Evolutionary conservation across 2,113 vertebrate species (phyloP).

Genomic region (Hiodon alosoides): DNA sequence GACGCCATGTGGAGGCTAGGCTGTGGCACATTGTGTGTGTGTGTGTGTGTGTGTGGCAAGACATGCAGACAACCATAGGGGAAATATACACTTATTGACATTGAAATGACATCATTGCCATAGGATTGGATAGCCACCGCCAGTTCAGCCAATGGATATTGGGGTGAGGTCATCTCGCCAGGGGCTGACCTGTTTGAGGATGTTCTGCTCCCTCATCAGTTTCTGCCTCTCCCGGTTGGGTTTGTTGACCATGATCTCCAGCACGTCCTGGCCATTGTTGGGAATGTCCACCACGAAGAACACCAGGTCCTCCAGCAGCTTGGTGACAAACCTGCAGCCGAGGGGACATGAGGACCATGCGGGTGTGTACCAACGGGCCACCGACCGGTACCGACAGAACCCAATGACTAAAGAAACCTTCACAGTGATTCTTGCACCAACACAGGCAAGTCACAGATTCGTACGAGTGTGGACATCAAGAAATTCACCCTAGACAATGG

Average conservation of each 20-base stretch:
- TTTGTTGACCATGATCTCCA: slow-evolving; percentile 95
- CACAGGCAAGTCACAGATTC: too few species aligned
- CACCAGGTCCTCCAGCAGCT: slow-evolving; percentile 90
- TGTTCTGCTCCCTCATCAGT: slow-evolving; percentile 97
- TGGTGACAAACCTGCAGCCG: slow-evolving; percentile 83
- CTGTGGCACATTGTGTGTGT: not conserved
- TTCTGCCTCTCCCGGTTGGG: slow-evolving; percentile 96
- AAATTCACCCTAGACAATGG: too few species aligned
- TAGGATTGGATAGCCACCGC: too few species aligned
- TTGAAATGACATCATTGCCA: not conserved
- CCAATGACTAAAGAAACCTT: too few species aligned
- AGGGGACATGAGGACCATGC: not conserved
- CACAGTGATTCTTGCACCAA: too few species aligned
- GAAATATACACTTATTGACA: too few species aligned
- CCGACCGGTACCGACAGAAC: too few species aligned
- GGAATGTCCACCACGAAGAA: slow-evolving; percentile 97
- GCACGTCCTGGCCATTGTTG: slow-evolving; percentile 92
- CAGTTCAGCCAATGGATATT: too few species aligned
- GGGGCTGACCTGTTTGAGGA: slow-evolving; percentile 84
- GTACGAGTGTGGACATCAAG: too few species aligned
- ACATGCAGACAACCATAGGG: too few species aligned
- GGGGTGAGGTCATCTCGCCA: too few species aligned
- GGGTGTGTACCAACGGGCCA: not conserved
- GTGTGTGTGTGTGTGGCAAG: too few species aligned
- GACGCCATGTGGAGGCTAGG: not conserved